Evolutionary conservation across 2,113 vertebrate species (phyloP).

Genomic region (Suricata suricatta): DNA sequence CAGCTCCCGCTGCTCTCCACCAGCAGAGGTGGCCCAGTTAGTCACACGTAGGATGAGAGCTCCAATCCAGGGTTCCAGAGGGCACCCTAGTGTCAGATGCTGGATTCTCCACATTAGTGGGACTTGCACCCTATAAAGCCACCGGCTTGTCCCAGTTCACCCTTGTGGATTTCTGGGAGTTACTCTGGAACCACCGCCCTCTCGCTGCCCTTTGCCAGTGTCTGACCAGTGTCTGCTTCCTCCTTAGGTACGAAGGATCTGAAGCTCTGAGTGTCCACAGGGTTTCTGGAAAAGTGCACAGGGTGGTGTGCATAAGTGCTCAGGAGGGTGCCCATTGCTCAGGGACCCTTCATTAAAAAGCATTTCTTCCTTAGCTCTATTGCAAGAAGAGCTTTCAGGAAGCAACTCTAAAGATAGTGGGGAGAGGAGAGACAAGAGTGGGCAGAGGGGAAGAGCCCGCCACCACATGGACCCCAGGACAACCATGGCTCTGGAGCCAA

Average conservation of each 20-base stretch:
- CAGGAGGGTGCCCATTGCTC: rapidly evolving
- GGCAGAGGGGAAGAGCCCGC: neutral
- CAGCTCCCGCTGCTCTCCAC: no score
- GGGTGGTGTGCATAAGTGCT: neutral
- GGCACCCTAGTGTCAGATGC: rapidly evolving
- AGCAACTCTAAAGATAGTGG: rapidly evolving
- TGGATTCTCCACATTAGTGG: rapidly evolving
- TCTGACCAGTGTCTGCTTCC: rapidly evolving
- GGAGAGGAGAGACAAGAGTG: neutral
- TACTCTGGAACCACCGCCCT: neutral
- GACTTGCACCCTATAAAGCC: rapidly evolving
- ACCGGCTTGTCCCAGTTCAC: neutral
- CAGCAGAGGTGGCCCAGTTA: rapidly evolving
- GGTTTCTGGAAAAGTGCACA: rapidly evolving
- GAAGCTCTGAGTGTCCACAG: rapidly evolving
- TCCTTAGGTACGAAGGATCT: neutral
- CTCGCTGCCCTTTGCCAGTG: neutral
- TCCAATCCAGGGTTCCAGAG: neutral
- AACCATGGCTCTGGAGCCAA: neutral
- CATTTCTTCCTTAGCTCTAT: neutral
- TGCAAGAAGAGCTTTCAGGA: neutral
- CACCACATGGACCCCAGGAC: no score
- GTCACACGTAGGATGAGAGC: rapidly evolving
- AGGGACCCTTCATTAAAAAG: neutral
- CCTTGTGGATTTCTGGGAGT: neutral